A percentile compares a stretch with the other conserved stretches of the same genome.
Evolutionary conservation across 2,888 invertebrate genomes (phyloP).

Genomic region (Brassicogethes aeneus): DNA sequence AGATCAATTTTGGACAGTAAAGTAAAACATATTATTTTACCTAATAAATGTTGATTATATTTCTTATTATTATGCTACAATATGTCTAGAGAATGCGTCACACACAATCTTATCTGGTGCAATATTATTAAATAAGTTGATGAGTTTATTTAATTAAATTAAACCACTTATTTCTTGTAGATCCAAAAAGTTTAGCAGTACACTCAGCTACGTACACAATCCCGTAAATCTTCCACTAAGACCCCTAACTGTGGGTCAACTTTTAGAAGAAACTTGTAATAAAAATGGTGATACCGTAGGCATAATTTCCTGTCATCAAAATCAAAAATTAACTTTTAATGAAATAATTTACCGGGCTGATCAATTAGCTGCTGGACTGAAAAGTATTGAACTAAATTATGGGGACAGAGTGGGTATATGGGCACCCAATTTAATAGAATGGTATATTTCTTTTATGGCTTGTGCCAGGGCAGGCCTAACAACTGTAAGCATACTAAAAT

Average conservation of each 20-base stretch:
- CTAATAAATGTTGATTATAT: too few species aligned
- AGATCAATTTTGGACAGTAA: too few species aligned
- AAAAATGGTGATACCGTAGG: slow-evolving; percentile 49
- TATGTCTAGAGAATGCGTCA: too few species aligned
- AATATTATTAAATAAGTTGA: too few species aligned
- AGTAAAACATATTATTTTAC: too few species aligned
- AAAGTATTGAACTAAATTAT: slow-evolving; percentile 52
- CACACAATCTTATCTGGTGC: too few species aligned
- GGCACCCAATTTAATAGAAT: slow-evolving; percentile 69
- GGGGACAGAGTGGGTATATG: slow-evolving; percentile 74
- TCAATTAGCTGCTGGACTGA: slow-evolving; percentile 60
- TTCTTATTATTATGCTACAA: too few species aligned
- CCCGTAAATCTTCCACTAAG: slow-evolving; percentile 44
- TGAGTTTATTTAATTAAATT: too few species aligned
- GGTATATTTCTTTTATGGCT: slow-evolving; percentile 64
- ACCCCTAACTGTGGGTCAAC: slow-evolving; percentile 48
- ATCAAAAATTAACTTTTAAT: slow-evolving; percentile 44
- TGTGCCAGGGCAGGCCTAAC: slow-evolving; percentile 63
- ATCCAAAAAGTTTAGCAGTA: slow-evolving; percentile 8
- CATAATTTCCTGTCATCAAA: slow-evolving; percentile 48
- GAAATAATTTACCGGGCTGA: slow-evolving; percentile 51
- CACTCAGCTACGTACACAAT: slow-evolving; percentile 46
- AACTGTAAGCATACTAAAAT: slow-evolving; percentile 52
- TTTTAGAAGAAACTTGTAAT: slow-evolving; percentile 45
- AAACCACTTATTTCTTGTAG: too few species aligned